phyloP scores from a whole-genome alignment of 2,113 vertebrate genomes.

The Gila orcuttii region DNA sequence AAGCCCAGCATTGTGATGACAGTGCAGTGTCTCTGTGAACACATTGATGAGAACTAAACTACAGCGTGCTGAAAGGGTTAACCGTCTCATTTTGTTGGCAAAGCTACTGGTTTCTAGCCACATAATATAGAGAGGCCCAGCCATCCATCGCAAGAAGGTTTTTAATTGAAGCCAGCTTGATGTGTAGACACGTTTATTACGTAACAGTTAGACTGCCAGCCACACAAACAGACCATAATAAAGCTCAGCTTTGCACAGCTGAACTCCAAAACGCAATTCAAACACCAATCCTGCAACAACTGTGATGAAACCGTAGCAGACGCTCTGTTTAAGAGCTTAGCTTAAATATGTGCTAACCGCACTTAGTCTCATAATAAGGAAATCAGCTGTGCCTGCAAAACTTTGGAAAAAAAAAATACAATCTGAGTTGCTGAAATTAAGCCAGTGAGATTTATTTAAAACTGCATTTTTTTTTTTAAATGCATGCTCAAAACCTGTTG shows the following conservation, averaged over 20 bases:
- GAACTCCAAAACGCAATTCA: constrained; percentile 29
- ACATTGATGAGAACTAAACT: neutral
- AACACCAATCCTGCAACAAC: constrained; percentile 42
- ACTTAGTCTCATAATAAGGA: constrained; percentile 39
- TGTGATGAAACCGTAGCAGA: constrained; percentile 19
- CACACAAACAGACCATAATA: constrained; percentile 40
- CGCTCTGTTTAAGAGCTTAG: constrained; percentile 24
- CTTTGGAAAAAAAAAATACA: constrained; percentile 34
- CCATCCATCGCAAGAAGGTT: constrained; percentile 21
- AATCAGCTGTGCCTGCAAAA: constrained; percentile 47
- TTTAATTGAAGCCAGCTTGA: constrained; percentile 45
- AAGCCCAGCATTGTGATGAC: constrained; percentile 44
- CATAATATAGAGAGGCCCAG: constrained; percentile 19
- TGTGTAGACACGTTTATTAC: constrained; percentile 41
- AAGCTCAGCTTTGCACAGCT: constrained; percentile 39
- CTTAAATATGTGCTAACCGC: constrained; percentile 53
- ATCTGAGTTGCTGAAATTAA: constrained; percentile 21
- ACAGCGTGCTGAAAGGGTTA: constrained; percentile 33
- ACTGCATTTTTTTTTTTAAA: neutral
- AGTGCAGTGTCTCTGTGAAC: constrained; percentile 26
- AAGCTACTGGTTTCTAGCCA: constrained; percentile 32
- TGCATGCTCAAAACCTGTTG: constrained; percentile 7
- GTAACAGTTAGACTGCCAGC: constrained; percentile 32
- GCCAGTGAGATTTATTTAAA: constrained; percentile 23
- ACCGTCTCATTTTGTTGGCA: neutral